Conservation (phyloP, 2,797 vertebrate genomes). For the Gambelia wislizenii region DNA sequence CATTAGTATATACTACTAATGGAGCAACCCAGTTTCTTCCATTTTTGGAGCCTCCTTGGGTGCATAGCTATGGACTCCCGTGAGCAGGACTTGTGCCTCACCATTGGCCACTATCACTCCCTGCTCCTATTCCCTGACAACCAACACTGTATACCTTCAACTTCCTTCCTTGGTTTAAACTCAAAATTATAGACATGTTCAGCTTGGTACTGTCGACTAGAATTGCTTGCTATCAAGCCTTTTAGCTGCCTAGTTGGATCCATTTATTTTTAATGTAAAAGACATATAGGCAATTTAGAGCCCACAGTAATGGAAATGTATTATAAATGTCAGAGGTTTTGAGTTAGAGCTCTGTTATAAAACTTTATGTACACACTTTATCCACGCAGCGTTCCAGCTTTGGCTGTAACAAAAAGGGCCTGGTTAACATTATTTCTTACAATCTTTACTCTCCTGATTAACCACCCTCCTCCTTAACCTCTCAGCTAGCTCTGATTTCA, state of each 20-base stretch:
- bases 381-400: slow-evolving; percentile 20
- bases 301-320: slow-evolving; percentile 69
- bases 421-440: slow-evolving; percentile 60
- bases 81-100: background rate
- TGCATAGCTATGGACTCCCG: background rate
- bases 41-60: background rate
- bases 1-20: no score
- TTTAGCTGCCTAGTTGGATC: slow-evolving; percentile 65
- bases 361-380: slow-evolving; percentile 67
- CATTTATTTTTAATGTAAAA: slow-evolving; percentile 70
- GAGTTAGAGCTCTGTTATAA: slow-evolving; percentile 61
- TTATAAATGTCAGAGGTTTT: slow-evolving; percentile 65
- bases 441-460: slow-evolving; percentile 49
- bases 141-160: slow-evolving; percentile 1
- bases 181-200: slow-evolving; percentile 45
- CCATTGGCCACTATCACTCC: no score
- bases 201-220: slow-evolving; percentile 48
- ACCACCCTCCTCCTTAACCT: slow-evolving; percentile 23
- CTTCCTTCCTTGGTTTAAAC: slow-evolving; percentile 38
- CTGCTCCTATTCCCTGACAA: background rate
- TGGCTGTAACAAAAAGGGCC: slow-evolving; percentile 57
- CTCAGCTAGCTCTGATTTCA: background rate
- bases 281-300: slow-evolving; percentile 66
- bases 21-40: background rate
- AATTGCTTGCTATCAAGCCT: slow-evolving; percentile 64